Conservation (phyloP, 1,140 invertebrate genomes). For the Radopholus similis region DNA sequence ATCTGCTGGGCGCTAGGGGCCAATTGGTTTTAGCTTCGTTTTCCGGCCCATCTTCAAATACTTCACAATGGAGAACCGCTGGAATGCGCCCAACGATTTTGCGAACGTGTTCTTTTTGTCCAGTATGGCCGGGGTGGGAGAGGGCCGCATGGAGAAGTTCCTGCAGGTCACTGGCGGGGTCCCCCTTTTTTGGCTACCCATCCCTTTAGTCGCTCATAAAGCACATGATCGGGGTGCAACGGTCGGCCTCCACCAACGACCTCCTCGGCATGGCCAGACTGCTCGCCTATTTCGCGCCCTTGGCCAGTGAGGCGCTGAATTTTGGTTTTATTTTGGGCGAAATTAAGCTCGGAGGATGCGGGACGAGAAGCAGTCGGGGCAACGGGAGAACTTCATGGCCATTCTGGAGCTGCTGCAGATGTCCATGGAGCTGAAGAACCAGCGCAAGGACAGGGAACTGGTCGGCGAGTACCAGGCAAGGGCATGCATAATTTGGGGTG, state of each 20-base stretch:
- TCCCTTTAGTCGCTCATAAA: slow-evolving; percentile 8
- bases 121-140: background rate
- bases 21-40: background rate
- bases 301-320: background rate
- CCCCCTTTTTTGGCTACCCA: no score
- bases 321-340: background rate
- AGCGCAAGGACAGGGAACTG: slow-evolving; percentile 2
- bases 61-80: background rate
- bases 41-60: slow-evolving; percentile 1
- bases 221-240: background rate
- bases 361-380: background rate
- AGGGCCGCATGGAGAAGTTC: slow-evolving; percentile 1
- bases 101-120: slow-evolving; percentile 7
- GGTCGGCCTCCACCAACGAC: background rate
- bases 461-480: slow-evolving; percentile 17
- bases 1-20: background rate
- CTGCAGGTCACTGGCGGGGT: slow-evolving; percentile 10
- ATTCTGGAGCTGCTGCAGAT: slow-evolving; percentile 6
- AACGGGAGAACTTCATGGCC: slow-evolving; percentile 13
- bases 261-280: slow-evolving; percentile 5
- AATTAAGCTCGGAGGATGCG: background rate
- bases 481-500: background rate
- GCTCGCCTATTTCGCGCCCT: slow-evolving; percentile 5
- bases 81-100: slow-evolving; percentile 11
- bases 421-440: slow-evolving; percentile 10